Base-by-base conservation (phyloP, 2,888 invertebrate genomes). In the Cylindroiulus punctatus region DNA sequence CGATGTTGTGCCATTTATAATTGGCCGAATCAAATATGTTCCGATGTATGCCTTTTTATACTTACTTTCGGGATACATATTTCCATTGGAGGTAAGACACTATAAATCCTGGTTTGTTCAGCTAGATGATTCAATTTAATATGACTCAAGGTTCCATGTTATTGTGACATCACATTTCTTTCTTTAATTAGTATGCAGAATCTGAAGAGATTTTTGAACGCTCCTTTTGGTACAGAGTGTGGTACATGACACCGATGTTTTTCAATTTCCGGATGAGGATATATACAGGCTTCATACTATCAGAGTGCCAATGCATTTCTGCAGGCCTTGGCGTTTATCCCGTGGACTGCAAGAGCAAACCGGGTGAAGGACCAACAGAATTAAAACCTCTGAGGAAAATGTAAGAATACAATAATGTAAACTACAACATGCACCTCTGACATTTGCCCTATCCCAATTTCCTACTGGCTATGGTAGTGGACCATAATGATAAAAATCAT, bases 311-410 rank as follows among this genome's bases (percentile, higher is more conserved):
- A n/a, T 98, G 98, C 90, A 96, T 96, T 22, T 94, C 96, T 91
- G 95, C 96, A 1, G 97, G 97, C 0, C 92, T 99, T 19, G 99
- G 98, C 1, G 96, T 96, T 0, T 99, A 99, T 91, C 98, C 98
- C 0, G 92, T 92, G 0, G 92, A 92, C 44, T 93, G 94, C 0
- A 93, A 94, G 86, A 94, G 96, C n/a, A 93, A 93, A 89, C 92
- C 95, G 87, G 98, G 98, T 0, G 93, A 94, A 89, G 99, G 98
- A 1, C 98, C 98, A 0, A 94, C 95, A 36, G 93, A 93, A 87
- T 95, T 95, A 89, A 91, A 93, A 88, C 92, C 93, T 88, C 90
- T 95, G 32, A 92, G 92, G 87, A 90, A 92, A 89, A 92, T 93
- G 94, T 94, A 90, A 92, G 88, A 47, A 52, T 32, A 36, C 36